Evolutionary conservation across 2,113 vertebrate species (phyloP), one percentile per base, ranked within the genome.

Genomic region (Haemorhous mexicanus): DNA sequence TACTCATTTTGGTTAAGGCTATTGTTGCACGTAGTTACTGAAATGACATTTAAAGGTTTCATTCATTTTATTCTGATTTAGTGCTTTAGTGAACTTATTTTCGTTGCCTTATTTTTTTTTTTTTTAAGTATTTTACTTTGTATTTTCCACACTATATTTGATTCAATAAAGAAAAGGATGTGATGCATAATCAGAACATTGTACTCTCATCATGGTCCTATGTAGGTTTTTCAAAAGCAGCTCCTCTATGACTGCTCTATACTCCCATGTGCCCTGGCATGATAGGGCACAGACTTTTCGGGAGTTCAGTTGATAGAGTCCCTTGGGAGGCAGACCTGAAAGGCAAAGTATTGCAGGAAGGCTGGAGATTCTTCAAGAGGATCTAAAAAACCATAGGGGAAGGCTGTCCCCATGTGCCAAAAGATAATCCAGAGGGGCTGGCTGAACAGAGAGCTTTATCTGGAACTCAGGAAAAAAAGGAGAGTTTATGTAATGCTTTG

Each of bases 11-110:
- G 46, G 27, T 91, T 82, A 85, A 96, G n/a, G 28, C 21, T 39
- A n/a, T 70, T 87, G 10, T 74, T 87, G 6, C n/a, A 62, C 26
- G 3, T 68, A 41, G 55, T 89, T 83, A 69, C 46, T 62, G 73
- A 91, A 44, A 69, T 10, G 59, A 32, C 67, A 92, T 94, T 89
- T 95, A 95, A 84, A 94, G 28, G 15, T 87, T 92, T 70, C 37
- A 16, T 86, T 58, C 5, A 27, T 89, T 89, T 89, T 79, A 33
- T 73, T 66, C 22, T 74, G 18, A 32, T 74, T 93, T 80, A 70
- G 11, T 63, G 74, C 32, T 66, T 74, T 23, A 21, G 19, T 91
- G 59, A 90, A 88, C 21, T 85, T 94, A 67, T 33, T 87, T 87
- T 41, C 68, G 69, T 75, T 85, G 39, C 43, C 18, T 72, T 56